A percentile compares a stretch with the other conserved stretches of the same genome.
Conservation (phyloP, 2,888 invertebrate species). For the Orchesellides sinensis region DNA sequence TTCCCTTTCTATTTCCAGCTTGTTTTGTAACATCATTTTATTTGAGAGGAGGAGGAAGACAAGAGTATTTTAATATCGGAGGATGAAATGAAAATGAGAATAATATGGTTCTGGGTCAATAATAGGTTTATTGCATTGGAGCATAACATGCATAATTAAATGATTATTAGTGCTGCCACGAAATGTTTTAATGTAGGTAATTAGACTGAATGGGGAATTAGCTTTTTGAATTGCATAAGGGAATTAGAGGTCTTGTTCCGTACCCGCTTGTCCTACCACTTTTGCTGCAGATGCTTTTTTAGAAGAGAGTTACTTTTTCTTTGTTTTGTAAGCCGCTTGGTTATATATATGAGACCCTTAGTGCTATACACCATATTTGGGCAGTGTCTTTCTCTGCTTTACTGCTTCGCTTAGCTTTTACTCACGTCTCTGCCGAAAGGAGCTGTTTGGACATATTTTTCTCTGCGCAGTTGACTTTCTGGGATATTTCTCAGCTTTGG, state of each 20-base stretch:
- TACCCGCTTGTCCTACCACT: conserved; percentile 9
- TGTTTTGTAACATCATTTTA: too few species aligned
- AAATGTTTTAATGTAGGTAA: conserved; percentile 67
- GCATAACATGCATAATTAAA: conserved; percentile 65
- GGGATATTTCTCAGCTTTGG: conserved; percentile 11
- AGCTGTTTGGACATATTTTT: neutral
- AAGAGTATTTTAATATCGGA: conserved; percentile 9
- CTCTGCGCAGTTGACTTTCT: conserved; percentile 3
- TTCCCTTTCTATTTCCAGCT: conserved; percentile 27
- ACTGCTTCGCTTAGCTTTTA: conserved; percentile 9
- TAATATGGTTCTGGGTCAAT: conserved; percentile 62
- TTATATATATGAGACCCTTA: too few species aligned
- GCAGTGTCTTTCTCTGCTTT: conserved; percentile 15
- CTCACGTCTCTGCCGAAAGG: too few species aligned
- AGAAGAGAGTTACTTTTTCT: neutral
- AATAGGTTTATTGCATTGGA: conserved; percentile 62
- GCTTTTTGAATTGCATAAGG: conserved; percentile 66
- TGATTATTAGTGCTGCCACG: conserved; percentile 64
- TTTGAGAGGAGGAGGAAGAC: neutral
- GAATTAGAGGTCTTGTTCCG: conserved; percentile 62
- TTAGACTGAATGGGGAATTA: conserved; percentile 66
- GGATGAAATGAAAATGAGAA: conserved; percentile 51
- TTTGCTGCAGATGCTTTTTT: neutral
- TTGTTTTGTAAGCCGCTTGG: conserved; percentile 2
- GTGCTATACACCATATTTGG: too few species aligned